Evolutionary conservation across 2,797 vertebrate species (phyloP), one percentile per base, ranked within the genome.

Genomic region (Protonibea diacanthus): DNA sequence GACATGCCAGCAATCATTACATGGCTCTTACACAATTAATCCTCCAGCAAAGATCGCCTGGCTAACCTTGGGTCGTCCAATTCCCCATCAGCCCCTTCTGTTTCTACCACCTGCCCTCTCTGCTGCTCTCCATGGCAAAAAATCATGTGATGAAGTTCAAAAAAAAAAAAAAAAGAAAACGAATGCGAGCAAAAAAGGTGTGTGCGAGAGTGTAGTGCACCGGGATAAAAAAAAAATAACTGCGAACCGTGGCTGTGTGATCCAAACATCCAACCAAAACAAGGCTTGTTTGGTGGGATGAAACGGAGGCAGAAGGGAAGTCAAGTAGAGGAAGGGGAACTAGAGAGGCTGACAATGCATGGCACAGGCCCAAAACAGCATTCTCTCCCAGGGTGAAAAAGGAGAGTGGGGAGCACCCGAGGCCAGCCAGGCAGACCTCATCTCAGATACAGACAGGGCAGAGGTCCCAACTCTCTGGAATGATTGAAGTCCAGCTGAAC

Each of bases 21-120:
- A 91, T 89, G 92, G 86, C 90, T 94, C 93, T 95, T 93, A 93
- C 89, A 92, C 93, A 95, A 95, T 95, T 93, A 95, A 94, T 94
- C 92, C 91, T 80, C 85, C 56, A 66, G 89, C 86, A 87, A 93
- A 92, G 88, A 92, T 91, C 61, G 78, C 82, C 81, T 77, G 76
- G 89, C 85, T 92, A 95, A 93, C 93, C 93, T 93, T 86, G 88
- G 90, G 84, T 86, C 55, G 80, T 90, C 90, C 90, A 91, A 87
- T 90, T 91, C 94, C 88, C 91, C 88, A 89, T 87, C 87, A 82
- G 83, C 80, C 71, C 90, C 86, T 85, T 83, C 90, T 92, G 91
- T 86, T 86, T 88, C 82, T 79, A 85, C 88, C 89, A 88, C 86
- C 89, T 91, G 90, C 86, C 86, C 88, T 88, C 74, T 72, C 80